These are phyloP conservation scores for Paramormyrops hopkinsi DNA, from an alignment of 2,797 vertebrate genomes.

Conservation along the genomic window DNA sequence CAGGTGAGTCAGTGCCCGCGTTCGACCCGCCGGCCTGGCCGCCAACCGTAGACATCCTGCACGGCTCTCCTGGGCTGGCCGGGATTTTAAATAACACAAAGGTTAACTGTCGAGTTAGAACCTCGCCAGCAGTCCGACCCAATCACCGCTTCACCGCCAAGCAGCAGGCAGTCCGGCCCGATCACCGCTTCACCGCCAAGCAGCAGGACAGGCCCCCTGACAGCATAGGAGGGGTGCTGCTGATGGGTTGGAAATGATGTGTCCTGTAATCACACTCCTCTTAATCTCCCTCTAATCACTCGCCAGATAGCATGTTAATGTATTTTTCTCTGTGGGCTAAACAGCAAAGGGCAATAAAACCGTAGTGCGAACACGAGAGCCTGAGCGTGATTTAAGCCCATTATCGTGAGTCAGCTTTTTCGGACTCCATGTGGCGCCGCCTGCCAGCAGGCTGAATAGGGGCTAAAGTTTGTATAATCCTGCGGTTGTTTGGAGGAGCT, in stretches of 20 bases:
- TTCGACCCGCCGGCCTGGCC: neutral
- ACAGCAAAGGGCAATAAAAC: neutral
- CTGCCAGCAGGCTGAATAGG: neutral
- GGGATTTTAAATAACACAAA: conserved; percentile 47
- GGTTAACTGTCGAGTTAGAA: conserved; percentile 59
- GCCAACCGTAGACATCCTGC: neutral
- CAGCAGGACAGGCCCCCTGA: neutral
- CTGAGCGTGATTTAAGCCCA: neutral
- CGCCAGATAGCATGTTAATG: neutral
- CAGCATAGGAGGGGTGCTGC: neutral
- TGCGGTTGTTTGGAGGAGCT: too few species aligned
- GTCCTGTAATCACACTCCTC: neutral
- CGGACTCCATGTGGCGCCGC: neutral
- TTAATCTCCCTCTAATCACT: neutral
- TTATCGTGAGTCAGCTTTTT: neutral
- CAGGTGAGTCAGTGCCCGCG: neutral
- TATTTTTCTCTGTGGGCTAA: neutral
- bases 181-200: neutral
- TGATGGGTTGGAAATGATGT: neutral
- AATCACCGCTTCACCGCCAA: neutral
- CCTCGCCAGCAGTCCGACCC: neutral
- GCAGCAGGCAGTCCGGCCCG: neutral
- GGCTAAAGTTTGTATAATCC: neutral
- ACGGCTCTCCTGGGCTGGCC: neutral
- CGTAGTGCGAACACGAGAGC: neutral